A percentile compares a stretch with the other conserved stretches of the same genome.
Conservation (phyloP, 2,113 vertebrate genomes). For the Synodontis membranacea region DNA sequence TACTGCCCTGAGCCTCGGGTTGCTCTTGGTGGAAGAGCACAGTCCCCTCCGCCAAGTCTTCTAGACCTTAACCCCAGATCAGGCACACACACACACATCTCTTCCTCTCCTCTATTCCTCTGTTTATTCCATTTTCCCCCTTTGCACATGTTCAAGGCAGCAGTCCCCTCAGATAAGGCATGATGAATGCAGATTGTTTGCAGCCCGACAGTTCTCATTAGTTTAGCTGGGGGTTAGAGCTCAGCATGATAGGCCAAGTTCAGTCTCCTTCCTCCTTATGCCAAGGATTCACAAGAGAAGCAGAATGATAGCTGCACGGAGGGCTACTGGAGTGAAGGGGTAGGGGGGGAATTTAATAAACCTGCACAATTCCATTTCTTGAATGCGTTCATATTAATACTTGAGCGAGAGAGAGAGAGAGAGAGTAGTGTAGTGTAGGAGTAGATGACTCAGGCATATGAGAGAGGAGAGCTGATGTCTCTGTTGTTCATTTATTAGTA, state of each 20-base stretch:
- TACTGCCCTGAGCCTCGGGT: background rate
- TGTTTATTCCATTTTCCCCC: slow-evolving; percentile 7
- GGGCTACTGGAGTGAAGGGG: background rate
- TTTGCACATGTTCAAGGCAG: slow-evolving; percentile 49
- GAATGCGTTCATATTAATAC: slow-evolving; percentile 32
- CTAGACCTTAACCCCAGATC: slow-evolving; percentile 19
- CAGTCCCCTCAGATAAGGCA: slow-evolving; percentile 68
- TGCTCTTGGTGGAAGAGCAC: background rate
- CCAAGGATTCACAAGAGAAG: slow-evolving; percentile 31
- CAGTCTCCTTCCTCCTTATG: background rate
- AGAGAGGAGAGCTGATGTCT: slow-evolving; percentile 1
- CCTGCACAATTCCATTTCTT: slow-evolving; percentile 34
- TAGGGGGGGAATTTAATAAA: slow-evolving; percentile 32
- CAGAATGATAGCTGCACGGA: slow-evolving; percentile 7
- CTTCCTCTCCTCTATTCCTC: background rate
- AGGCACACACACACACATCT: slow-evolving; percentile 9
- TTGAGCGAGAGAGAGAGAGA: background rate
- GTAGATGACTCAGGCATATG: slow-evolving; percentile 23
- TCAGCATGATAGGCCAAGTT: slow-evolving; percentile 26
- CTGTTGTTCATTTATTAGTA: slow-evolving; percentile 23
- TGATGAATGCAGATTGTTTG: slow-evolving; percentile 80
- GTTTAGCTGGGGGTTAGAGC: slow-evolving; percentile 63
- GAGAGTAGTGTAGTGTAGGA: slow-evolving; percentile 15
- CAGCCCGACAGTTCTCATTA: slow-evolving; percentile 70
- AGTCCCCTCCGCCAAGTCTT: background rate